Evolutionary conservation across 2,888 invertebrate species (phyloP).

Genomic region (Seira musarum): DNA sequence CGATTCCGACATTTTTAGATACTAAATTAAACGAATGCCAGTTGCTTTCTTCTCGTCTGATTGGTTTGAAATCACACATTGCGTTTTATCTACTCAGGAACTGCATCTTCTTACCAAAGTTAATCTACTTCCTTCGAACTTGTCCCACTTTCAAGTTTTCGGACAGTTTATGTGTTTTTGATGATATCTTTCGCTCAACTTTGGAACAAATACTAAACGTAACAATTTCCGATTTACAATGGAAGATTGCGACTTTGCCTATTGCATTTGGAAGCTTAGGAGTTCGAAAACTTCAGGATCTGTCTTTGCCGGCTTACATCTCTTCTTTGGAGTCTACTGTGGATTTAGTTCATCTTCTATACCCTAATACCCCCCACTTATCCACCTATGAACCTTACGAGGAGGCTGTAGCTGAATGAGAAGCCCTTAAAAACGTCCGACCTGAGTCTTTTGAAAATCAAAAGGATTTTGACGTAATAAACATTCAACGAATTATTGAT

Average conservation of each 20-base stretch:
- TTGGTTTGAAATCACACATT: not conserved
- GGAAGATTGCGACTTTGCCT: constrained; percentile 24
- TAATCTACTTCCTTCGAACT: constrained; percentile 13
- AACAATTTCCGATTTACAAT: not conserved
- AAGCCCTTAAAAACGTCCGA: too few species aligned
- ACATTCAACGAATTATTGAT: too few species aligned
- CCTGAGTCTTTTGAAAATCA: too few species aligned
- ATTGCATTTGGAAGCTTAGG: constrained; percentile 21
- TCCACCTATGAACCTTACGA: too few species aligned
- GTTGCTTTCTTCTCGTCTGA: not conserved
- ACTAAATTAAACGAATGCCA: not conserved
- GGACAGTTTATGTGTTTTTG: not conserved
- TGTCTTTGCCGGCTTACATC: constrained; percentile 22
- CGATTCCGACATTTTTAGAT: not conserved
- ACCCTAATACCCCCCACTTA: too few species aligned
- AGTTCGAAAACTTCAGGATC: constrained; percentile 18
- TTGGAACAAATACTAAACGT: not conserved
- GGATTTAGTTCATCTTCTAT: not conserved
- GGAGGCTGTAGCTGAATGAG: too few species aligned
- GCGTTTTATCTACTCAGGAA: not conserved
- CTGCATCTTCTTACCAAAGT: constrained; percentile 1
- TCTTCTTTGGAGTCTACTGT: not conserved
- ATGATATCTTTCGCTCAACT: not conserved
- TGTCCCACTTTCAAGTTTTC: not conserved
- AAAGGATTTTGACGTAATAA: too few species aligned